Evolutionary conservation across 2,888 invertebrate species (phyloP), one percentile per base, ranked within the genome.

Genomic region (Aspidapion aeneum): DNA sequence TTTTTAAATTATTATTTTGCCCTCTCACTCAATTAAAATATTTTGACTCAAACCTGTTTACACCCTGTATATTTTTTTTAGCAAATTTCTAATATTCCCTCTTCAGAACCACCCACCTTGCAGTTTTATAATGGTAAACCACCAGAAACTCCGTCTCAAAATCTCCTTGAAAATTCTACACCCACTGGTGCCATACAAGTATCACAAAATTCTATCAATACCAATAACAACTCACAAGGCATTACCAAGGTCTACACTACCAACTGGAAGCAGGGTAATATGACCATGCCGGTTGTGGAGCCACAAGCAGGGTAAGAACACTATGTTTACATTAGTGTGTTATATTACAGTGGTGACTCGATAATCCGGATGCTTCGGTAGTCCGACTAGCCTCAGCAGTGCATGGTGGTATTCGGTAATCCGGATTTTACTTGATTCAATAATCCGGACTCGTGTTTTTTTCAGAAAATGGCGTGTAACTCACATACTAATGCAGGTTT

Each of bases 91-190:
- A 60, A 62, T 51, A 58, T 67, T 9, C 21, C 63, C 19, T 57
- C 65, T 51, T 50, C 60, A n/a, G 58, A 62, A 20, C 63, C 57
- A 60, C 62, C 55, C 19, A 62, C 63, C 35, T 18, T 65, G 18
- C 65, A 62, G 17, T 67, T 58, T 54, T 65, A 62, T 35, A 65
- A 65, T 19, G 60, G 62, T 18, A 62, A 7, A 7, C 3, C 63
- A 18, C 21, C 60, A 3, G 65, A 67, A 5, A 49, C 35, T n/a
- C 21, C 54, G 20, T 22, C 62, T 49, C 64, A 67, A 48, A 63
- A 60, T 35, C 18, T 67, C 9, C 51, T 65, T 2, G 62, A 67
- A 52, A 59, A 56, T 18, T 50, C 63, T 9, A 9, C 52, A 52
- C n/a, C n/a, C n/a, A 17, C 52, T 9, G n/a, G 19, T 52, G 52